Evolutionary conservation across 1,140 invertebrate species (phyloP), one percentile per base, ranked within the genome.

Genomic region (Eulimnadia texana): DNA sequence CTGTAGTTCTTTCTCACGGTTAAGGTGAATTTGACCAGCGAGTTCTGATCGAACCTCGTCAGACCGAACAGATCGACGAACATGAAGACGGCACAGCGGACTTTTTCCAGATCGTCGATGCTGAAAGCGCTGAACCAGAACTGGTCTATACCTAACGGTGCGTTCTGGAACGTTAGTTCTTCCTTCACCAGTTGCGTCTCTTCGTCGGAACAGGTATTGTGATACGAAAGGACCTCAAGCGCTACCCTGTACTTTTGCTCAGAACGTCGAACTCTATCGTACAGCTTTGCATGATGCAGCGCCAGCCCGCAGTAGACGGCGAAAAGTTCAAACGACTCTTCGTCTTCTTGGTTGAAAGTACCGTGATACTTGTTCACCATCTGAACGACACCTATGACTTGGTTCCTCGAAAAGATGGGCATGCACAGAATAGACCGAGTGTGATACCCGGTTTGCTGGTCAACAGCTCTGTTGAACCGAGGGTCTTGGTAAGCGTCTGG

Each of bases 1-100:
- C 88, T 73, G 70, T 91, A 91, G 72, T 90, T 91, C 69, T 88
- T 90, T 68, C 80, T 79, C 0, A 90, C 86, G 0, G 88, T 91
- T 60, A 92, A 68, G 3, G 82, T 80, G 68, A 91, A 91, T 58
- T 81, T 73, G 23, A 84, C 78, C 42, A 90, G 70, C 53, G 78
- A 79, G 56, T 75, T 74, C 19, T 74, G 68, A 66, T 84, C 80
- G 68, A 84, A 87, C 64, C 78, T 74, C 1, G 72, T 68, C 22
- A 79, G 61, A 3, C 77, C 76, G 68, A 87, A 87, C 2, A 90
- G 75, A 67, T 86, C 84, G 19, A 79, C 78, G 68, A 91, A 89
- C 88, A 90, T 90, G 66, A 77, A 81, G 23, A 91, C 78, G 0
- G 84, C 80, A 62, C 81, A 79, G 25, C 81, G 74, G 3, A 84